These are phyloP conservation scores for Stegophylla sp. DNA, from an alignment of 2,888 invertebrate genomes.

Conservation along the genomic window DNA sequence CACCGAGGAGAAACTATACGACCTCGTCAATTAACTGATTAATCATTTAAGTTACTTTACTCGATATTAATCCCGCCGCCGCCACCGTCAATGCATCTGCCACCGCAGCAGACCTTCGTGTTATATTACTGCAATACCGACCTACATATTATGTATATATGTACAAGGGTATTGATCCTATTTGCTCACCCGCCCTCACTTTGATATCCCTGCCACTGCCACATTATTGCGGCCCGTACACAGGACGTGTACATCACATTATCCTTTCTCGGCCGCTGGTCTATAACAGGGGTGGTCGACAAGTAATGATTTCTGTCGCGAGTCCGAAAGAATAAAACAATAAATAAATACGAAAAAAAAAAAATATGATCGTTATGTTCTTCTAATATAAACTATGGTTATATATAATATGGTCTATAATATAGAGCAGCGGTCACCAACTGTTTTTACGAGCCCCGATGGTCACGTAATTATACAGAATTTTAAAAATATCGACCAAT, in stretches of 20 bases:
- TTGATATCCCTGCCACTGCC: not conserved
- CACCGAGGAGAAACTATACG: not conserved
- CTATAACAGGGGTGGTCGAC: too few relatives aligned
- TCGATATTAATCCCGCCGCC: not conserved
- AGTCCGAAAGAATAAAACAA: too few relatives aligned
- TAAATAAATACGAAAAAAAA: too few relatives aligned
- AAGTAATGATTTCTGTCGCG: too few relatives aligned
- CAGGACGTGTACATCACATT: too few relatives aligned
- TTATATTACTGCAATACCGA: not conserved
- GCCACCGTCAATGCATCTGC: not conserved
- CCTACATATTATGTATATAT: not conserved
- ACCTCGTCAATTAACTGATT: slow-evolving; percentile 17
- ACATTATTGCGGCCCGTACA: too few relatives aligned
- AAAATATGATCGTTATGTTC: not conserved
- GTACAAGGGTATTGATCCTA: not conserved
- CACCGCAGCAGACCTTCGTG: not conserved
- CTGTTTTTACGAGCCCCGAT: too few relatives aligned
- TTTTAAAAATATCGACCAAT: not conserved
- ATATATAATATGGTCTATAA: too few relatives aligned
- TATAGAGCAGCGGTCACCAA: too few relatives aligned
- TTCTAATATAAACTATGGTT: too few relatives aligned
- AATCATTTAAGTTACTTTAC: not conserved
- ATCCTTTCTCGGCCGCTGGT: too few relatives aligned
- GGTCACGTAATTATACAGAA: not conserved
- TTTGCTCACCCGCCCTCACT: not conserved